Conservation (phyloP, 2,888 invertebrate species). For the Melangyna quadrimaculata region DNA sequence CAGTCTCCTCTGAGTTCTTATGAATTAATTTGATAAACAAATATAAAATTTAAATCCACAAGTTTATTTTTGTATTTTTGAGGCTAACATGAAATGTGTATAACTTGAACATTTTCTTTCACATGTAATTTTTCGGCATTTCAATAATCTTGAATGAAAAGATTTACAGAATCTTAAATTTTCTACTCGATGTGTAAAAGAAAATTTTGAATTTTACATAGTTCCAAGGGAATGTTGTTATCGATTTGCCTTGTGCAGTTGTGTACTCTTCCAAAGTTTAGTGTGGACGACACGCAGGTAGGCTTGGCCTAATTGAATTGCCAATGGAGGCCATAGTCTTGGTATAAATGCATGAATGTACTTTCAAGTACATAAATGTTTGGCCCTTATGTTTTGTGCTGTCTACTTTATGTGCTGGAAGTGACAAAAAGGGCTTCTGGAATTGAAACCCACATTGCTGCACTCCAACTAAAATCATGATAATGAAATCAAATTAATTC, state of each 20-base stretch:
- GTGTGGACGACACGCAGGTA: not conserved
- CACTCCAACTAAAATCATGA: not conserved
- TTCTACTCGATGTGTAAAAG: not conserved
- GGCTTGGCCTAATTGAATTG: not conserved
- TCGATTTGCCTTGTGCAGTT: not conserved
- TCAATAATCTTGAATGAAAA: conserved; percentile 65
- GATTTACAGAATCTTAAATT: conserved; percentile 9
- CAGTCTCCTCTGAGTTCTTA: not conserved
- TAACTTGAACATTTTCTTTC: not conserved
- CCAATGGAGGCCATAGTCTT: not conserved
- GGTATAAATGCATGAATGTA: conserved; percentile 4
- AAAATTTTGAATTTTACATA: conserved; percentile 19
- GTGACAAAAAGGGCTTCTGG: conserved; percentile 15
- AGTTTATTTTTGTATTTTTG: not conserved
- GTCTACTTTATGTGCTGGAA: not conserved
- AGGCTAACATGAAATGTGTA: not conserved
- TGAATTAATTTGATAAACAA: not conserved
- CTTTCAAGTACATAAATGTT: not conserved
- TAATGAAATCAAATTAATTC: not conserved
- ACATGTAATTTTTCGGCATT: conserved; percentile 57
- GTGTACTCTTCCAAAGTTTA: not conserved
- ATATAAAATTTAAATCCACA: not conserved
- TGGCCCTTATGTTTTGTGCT: not conserved
- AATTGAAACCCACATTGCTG: not conserved
- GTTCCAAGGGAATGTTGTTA: not conserved